Base-by-base conservation (phyloP, 2,888 invertebrate species). In the Myathropa florea region DNA sequence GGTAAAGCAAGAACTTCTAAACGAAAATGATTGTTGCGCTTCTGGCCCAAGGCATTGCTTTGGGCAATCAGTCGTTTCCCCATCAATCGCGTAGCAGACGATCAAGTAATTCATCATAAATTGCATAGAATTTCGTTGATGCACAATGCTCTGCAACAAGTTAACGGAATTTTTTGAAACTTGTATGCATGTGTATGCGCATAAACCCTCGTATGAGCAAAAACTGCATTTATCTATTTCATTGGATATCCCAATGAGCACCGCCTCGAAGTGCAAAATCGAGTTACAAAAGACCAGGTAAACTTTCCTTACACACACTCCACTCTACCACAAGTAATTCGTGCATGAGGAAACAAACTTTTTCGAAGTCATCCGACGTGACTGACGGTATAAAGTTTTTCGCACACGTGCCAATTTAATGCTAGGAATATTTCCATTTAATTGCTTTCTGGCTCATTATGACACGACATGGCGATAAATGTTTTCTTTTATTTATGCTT, bases 321-420 rank as follows among this genome's bases (percentile, higher is more conserved):
- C 12, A 24, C n/a, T 12, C 21, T 10, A 55, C 24, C 12, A 12
- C 23, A 23, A 57, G 57, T 24, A 46, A 46, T 10, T 57, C 57
- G 14, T 18, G 7, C 18, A 18, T 7, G 18, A 18, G 46, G 55
- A 30, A 71, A 80, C 55, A 30, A 71, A 80, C 55, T 84, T 83
- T 79, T 75, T 75, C 18, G 83, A 84, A 76, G 84, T 84, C 61
- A 68, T 60, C 64, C 70, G 30, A 65, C 75, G 71, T 80, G 80
- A 78, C 61, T 76, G 70, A 65, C 26, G 64, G 46, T 59, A 60
- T n/a, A 53, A 24, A 23, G n/a, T 77, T 24, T 24, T 59, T 57
- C 6, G n/a, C 18, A 46, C 18, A 46, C 46, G 18, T 46, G 46
- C 39, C 39, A 39, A n/a, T 46, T 46, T 46, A 46, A 7, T 46